Conservation (phyloP, 2,888 invertebrate species). For the Apodemia mormo region DNA sequence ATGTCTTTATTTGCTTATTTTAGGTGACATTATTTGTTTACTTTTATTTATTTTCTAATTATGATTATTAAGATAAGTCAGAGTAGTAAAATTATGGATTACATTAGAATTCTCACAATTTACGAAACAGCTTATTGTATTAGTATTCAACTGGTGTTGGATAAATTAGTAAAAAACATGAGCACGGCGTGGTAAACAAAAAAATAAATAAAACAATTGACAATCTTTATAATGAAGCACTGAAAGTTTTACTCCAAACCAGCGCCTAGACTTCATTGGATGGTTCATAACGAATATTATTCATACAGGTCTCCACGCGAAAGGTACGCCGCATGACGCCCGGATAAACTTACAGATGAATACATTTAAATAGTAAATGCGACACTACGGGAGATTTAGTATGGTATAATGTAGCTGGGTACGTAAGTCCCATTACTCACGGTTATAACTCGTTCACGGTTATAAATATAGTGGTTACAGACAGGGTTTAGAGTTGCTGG, state of each 20-base stretch:
- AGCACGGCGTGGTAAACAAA: no score
- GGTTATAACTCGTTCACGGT: constrained; percentile 69
- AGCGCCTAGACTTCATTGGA: constrained; percentile 27
- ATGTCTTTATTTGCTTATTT: no score
- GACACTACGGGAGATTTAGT: constrained; percentile 74
- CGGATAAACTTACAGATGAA: constrained; percentile 76
- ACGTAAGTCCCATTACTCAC: constrained; percentile 76
- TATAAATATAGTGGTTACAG: constrained; percentile 71
- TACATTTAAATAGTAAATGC: constrained; percentile 81
- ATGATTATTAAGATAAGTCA: no score
- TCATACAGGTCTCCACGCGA: constrained; percentile 65
- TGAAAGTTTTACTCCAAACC: constrained; percentile 19
- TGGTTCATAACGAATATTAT: constrained; percentile 69
- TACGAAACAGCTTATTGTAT: no score
- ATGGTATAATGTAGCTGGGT: constrained; percentile 68
- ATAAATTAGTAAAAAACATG: no score
- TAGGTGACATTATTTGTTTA: no score
- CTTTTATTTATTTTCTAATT: no score
- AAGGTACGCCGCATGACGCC: constrained; percentile 74
- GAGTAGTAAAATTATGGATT: no score
- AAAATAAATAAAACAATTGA: not conserved
- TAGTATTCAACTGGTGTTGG: no score
- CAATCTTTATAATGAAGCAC: constrained; percentile 23
- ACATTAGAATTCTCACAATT: no score
- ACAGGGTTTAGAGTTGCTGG: constrained; percentile 67